Evolutionary conservation across 1,140 invertebrate species (phyloP).

Genomic region (Aphidius ervi): DNA sequence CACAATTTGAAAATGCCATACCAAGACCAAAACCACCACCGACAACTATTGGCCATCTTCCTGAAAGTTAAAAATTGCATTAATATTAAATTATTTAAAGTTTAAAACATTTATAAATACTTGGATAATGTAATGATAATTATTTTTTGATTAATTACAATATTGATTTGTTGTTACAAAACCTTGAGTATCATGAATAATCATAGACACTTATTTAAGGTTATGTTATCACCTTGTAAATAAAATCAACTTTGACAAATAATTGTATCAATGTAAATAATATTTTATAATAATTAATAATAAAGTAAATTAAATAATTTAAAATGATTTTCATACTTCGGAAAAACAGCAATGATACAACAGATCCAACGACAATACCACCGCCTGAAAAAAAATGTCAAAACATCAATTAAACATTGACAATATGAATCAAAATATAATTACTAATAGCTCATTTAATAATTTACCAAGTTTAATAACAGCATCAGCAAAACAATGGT

Average conservation of each 20-base stretch:
- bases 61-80: slow-evolving; percentile 44
- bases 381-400: slow-evolving; percentile 56
- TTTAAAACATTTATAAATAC: background rate
- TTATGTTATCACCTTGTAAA: background rate
- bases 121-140: background rate
- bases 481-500: slow-evolving; percentile 51
- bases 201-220: background rate
- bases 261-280: background rate
- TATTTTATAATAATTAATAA: background rate
- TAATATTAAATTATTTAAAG: too few relatives aligned
- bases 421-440: background rate
- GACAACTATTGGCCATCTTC: slow-evolving; percentile 69
- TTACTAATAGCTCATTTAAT: background rate
- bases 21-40: slow-evolving; percentile 72
- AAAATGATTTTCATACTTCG: slow-evolving; percentile 44
- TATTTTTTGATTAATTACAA: background rate
- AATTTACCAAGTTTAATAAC: slow-evolving; percentile 51
- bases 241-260: background rate
- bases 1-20: slow-evolving; percentile 72
- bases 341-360: slow-evolving; percentile 66
- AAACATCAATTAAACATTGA: slow-evolving; percentile 23
- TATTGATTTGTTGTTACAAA: background rate
- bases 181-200: background rate
- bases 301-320: background rate
- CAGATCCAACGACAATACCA: slow-evolving; percentile 62